Base-by-base conservation (phyloP, 2,113 vertebrate species). In the Lasiurus borealis region DNA sequence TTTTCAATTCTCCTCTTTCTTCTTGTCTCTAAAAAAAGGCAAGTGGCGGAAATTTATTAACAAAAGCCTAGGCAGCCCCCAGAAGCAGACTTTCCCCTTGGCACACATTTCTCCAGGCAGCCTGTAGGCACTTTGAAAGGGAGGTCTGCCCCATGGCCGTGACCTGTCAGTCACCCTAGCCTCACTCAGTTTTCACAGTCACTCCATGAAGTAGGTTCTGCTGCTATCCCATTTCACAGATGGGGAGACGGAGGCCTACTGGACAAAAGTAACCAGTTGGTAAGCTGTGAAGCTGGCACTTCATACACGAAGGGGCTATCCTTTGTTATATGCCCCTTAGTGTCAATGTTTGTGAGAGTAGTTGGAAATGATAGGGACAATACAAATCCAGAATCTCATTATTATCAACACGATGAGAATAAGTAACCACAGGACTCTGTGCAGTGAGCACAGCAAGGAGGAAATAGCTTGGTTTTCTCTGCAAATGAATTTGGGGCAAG, bases 1-100 rank as follows among this genome's bases (percentile, higher is more conserved):
- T 92, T 97, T 97, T 96, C 94, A 77, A 90, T 93, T 97, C 95
- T 96, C 80, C 19, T 89, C 82, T 89, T n/a, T 68, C 87, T 95
- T 93, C 92, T 75, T 82, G 88, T 93, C 94, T 95, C 96, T 97
- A 96, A 96, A 97, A 97, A 97, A 97, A 97, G 96, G 95, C 96
- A 92, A 96, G 96, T 97, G 95, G 88, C 54, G 62, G 96, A 97
- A 96, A 97, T 96, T 92, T 93, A 97, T 96, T 92, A 97, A 95
- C 95, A 96, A 97, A 95, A 95, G 95, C 88, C 94, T 84, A 88
- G 85, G 95, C 92, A 85, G 78, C 62, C 85, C 78, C 29, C 15
- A 48, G 84, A 92, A 96, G 72, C 75, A 76, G 73, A 92, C 54
- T 50, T 34, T 84, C 92, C 8, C 15, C 64, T 68, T n/a, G 75